Evolutionary conservation across 2,797 vertebrate genomes (phyloP), one percentile per base, ranked within the genome.

Genomic region (Sebastes matsubarae): DNA sequence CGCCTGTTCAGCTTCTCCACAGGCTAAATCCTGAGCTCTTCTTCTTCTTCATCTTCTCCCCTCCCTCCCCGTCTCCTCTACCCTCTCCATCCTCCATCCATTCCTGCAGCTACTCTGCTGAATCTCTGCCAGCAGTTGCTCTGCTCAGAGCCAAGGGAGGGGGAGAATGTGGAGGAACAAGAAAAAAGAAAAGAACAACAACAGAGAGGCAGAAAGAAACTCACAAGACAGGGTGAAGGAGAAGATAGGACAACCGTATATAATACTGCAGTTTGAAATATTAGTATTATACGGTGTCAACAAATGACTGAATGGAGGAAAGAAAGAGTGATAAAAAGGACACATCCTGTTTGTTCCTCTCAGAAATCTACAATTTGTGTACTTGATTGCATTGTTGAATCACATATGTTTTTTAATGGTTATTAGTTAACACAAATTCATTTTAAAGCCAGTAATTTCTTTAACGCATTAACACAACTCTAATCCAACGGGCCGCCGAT

Each of bases 1-100:
- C 29, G 72, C 70, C 77, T 80, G 77, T 92, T 89, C 88, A 83
- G 85, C 75, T 81, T 81, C 87, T 89, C 88, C 86, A 83, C 86
- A 64, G 84, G 81, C 80, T 85, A 84, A 92, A 88, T 91, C 81
- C 84, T 82, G 73, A 91, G 80, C 72, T 70, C 72, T 64, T 12
- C 20, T 61, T 63, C 77, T 24, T 63, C 66, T 65, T 22, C n/a
- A 29, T 57, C 66, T 38, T 42, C 13, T 42, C 52, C 66, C 64
- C 22, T 50, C 63, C 25, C 54, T 65, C 20, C 46, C 18, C 5
- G 12, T 72, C 60, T 50, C 81, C 59, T 46, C 42, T 60, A 42
- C 38, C 38, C 58, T 82, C 60, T 82, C 68, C 84, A 81, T 90
- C 85, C 77, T 82, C 68, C 84, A 81, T 90, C 85, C 77, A 80